Evolutionary conservation across 2,797 vertebrate species (phyloP), one percentile per base, ranked within the genome.

Genomic region (Diglossa cyanea): DNA sequence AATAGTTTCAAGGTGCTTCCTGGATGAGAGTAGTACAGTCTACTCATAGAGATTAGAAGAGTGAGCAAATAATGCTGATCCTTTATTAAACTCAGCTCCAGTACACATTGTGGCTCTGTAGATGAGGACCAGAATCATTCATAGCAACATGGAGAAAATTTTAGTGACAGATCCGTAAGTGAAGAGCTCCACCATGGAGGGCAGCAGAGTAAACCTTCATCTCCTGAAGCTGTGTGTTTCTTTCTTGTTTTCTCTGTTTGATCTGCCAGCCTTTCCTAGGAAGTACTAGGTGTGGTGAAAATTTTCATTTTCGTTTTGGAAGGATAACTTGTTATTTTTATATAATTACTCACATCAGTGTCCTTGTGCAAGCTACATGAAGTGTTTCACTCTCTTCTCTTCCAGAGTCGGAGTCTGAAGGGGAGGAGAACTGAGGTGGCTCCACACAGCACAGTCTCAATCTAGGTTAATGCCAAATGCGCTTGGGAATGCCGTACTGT

Each of bases 371-470:
- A 63, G 61, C 13, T 75, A 44, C 28, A 21, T 93, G 72, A 90
- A 60, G 28, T 71, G 42, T 93, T 90, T 88, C 54, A 28, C 42
- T 84, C 58, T 93, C 17, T 91, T 95, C 68, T 76, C 76, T 90
- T 97, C 53, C 79, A 99, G 99, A 99, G 96, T 99, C 99, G 3
- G 99, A 99, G 94, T 99, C 99, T 1, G 99, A 99, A 97, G 98
- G 97, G 37, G 99, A 99, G 76, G 98, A 98, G 85, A 98, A 98
- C 95, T 98, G 98, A 98, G 94, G 54, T 7, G 24, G 68, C 93
- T 76, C 73, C 25, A 91, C 65, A 91, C 80, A 97, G 96, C 97
- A 88, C 96, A 96, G 90, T 44, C 80, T 93, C 91, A 83, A 33
- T 78, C 91, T 86, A 90, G 95, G 79, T 95, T 92, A 73, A 86